phyloP scores from a whole-genome alignment of 2,888 invertebrate species.

The Limnephilus lunatus region DNA sequence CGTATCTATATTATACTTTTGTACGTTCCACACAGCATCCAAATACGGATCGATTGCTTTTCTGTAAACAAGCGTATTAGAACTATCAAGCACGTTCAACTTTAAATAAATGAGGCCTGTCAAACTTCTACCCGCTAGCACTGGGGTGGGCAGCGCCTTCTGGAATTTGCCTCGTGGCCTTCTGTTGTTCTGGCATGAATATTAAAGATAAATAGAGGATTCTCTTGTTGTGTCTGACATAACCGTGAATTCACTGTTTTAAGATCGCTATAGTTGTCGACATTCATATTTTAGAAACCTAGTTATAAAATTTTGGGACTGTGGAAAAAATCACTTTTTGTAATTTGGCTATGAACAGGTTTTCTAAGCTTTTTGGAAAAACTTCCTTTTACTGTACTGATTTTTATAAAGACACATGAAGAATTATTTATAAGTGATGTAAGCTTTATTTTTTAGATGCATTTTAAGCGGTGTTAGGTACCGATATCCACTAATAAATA shows the following conservation, averaged over 20 bases:
- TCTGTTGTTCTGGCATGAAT: neutral
- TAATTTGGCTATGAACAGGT: too few species aligned
- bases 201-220: neutral
- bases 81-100: slow-evolving; percentile 2
- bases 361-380: too few species aligned
- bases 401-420: too few species aligned
- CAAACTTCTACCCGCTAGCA: neutral
- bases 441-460: too few species aligned
- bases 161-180: neutral
- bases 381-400: too few species aligned
- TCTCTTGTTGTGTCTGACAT: neutral
- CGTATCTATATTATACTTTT: neutral
- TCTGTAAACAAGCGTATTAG: slow-evolving; percentile 2
- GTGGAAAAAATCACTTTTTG: neutral
- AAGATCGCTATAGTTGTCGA: neutral
- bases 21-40: neutral
- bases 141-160: neutral
- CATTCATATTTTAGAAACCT: neutral
- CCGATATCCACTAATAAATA: too few species aligned
- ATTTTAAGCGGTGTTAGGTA: too few species aligned
- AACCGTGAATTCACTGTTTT: neutral
- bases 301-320: neutral
- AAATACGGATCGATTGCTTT: neutral
- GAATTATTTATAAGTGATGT: too few species aligned
- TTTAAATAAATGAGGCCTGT: neutral